Conservation (phyloP, 2,797 vertebrate species). For the Chiroxiphia lanceolata region DNA sequence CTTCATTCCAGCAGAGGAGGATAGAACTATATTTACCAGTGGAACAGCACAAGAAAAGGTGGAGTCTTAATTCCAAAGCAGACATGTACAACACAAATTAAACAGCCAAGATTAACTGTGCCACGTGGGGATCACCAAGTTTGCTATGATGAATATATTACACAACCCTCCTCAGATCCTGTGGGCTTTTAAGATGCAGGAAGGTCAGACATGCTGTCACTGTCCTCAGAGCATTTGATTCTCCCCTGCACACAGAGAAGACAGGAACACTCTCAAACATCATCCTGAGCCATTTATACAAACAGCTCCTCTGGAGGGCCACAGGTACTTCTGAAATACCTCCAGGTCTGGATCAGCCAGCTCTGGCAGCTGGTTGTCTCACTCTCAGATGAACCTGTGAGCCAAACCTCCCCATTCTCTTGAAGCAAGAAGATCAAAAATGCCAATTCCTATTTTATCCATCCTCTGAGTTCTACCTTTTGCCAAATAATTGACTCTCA, state of each 20-base stretch:
- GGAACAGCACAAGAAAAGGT: background rate
- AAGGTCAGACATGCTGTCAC: background rate
- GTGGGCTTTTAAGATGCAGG: background rate
- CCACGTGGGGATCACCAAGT: fast-evolving
- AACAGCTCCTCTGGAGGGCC: background rate
- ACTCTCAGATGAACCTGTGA: background rate
- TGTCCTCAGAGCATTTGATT: background rate
- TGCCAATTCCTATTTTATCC: background rate
- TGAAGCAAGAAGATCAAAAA: background rate
- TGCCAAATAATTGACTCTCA: background rate
- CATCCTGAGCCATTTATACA: background rate
- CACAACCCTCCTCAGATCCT: background rate
- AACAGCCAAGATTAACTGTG: background rate
- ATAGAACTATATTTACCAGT: background rate
- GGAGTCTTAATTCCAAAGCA: background rate
- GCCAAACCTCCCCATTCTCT: background rate
- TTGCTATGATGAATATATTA: background rate
- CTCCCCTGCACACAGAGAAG: fast-evolving
- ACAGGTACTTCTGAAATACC: background rate
- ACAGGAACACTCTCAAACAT: background rate
- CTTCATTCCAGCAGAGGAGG: background rate
- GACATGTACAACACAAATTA: background rate
- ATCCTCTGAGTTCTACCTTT: background rate
- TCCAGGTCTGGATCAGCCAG: background rate
- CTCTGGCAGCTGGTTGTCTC: background rate